Percentiles rank a stretch among this genome's conserved stretches.
phyloP scores from a whole-genome alignment of 2,888 invertebrate genomes.

The Oligia strigilis region DNA sequence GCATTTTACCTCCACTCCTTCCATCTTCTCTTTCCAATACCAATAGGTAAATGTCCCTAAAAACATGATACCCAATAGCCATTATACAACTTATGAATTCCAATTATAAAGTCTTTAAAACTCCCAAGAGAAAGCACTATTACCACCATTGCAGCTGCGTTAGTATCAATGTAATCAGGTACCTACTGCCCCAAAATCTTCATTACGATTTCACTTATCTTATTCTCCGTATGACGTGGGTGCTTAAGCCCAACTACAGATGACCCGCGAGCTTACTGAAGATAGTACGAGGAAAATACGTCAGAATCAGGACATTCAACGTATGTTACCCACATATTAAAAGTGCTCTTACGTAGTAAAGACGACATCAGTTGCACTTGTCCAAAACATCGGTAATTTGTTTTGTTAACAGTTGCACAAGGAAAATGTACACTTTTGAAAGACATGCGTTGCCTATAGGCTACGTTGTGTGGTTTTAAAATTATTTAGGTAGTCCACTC shows the following conservation, averaged over 20 bases:
- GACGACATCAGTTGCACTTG: neutral
- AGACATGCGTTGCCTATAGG: neutral
- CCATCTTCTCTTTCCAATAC: neutral
- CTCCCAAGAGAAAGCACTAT: neutral
- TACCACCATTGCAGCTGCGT: neutral
- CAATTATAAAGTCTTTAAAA: neutral
- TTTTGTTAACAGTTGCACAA: neutral
- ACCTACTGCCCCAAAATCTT: neutral
- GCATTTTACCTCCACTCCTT: neutral
- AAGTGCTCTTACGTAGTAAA: conserved; percentile 6
- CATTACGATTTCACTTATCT: neutral
- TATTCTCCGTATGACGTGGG: conserved; percentile 13
- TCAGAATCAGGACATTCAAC: conserved; percentile 6
- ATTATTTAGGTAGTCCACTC: neutral
- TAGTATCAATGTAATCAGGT: neutral
- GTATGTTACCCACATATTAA: conserved; percentile 32
- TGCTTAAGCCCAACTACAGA: conserved; percentile 18
- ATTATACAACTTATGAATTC: neutral
- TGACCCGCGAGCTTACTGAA: conserved; percentile 10
- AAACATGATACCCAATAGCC: neutral
- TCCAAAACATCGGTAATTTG: neutral
- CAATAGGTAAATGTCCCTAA: neutral
- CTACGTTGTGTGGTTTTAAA: neutral
- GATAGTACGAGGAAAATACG: conserved; percentile 50
- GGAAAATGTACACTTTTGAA: conserved; percentile 16